Evolutionary conservation across 2,797 vertebrate genomes (phyloP), one percentile per base, ranked within the genome.

Genomic region (Myotis myotis): DNA sequence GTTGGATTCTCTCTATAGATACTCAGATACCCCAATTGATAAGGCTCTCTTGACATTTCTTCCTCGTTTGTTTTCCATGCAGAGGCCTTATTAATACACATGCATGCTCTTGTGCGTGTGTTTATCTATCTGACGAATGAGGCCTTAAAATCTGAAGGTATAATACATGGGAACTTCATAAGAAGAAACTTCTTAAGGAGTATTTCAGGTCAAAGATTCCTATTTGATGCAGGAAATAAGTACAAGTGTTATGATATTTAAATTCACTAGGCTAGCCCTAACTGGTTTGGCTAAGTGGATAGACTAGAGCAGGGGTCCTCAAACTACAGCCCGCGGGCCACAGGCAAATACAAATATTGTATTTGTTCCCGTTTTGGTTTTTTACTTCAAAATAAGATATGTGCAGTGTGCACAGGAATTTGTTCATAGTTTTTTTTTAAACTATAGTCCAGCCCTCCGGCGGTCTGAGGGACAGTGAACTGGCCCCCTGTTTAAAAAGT

Each of bases 91-190:
- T 96, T 66, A 96, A 96, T 94, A 94, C 94, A 90, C 95, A 91
- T 10, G 71, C 66, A 64, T 79, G n/a, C 74, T 87, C 89, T 47
- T 47, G 70, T 38, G 71, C 70, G 84, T 78, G 47, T 83, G 95
- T 97, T 96, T 97, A 96, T 97, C 96, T 97, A 64, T 17, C 96
- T 97, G 96, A 97, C 25, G 7, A 96, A 97, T 95, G 96, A 97
- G 88, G 55, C 55, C 83, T 87, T 85, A 93, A 87, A 92, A 93
- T 89, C 68, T 10, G 82, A 89, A 95, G 92, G 75, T 47, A 75
- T 30, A 60, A 93, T 68, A 71, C 51, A 41, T 5, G 47, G 44
- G 55, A 96, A 96, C 64, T 89, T 92, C n/a, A 9, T 4, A 60
- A 87, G 91, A 90, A 88, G 86, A 90, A 94, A 97, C 75, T 97